phyloP scores from a whole-genome alignment of 2,113 vertebrate genomes.

The Gadus chalcogrammus region DNA sequence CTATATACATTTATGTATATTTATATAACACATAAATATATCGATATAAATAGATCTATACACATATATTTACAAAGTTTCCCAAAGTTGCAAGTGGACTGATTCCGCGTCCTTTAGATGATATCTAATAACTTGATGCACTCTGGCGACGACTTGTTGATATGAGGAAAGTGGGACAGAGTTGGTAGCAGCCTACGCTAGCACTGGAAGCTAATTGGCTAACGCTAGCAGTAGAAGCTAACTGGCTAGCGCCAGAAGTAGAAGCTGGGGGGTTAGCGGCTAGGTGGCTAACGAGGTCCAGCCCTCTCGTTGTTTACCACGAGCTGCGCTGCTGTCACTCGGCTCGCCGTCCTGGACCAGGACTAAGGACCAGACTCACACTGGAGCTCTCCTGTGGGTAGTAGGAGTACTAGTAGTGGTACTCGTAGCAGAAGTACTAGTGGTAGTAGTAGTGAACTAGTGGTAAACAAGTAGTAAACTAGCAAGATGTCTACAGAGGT shows the following conservation, averaged over 20 bases:
- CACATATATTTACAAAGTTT: slow-evolving; percentile 35
- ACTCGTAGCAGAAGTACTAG: no score
- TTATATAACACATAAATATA: background rate
- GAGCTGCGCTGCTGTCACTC: slow-evolving; percentile 41
- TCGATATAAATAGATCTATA: background rate
- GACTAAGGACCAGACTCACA: slow-evolving; percentile 41
- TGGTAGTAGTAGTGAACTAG: no score
- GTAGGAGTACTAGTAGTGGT: no score
- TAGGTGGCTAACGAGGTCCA: slow-evolving; percentile 62
- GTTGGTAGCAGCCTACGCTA: slow-evolving; percentile 55
- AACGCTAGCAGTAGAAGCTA: slow-evolving; percentile 20
- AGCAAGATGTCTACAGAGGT: slow-evolving; percentile 74
- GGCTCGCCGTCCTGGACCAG: slow-evolving; percentile 25
- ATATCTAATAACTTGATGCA: background rate
- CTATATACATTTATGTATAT: background rate
- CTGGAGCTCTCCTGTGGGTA: slow-evolving; percentile 50
- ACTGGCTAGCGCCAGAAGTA: slow-evolving; percentile 59
- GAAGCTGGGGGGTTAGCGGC: slow-evolving; percentile 36
- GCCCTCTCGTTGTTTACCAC: slow-evolving; percentile 52
- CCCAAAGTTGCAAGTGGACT: slow-evolving; percentile 26
- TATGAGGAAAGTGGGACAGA: slow-evolving; percentile 12
- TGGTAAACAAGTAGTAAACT: slow-evolving; percentile 40
- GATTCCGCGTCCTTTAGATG: background rate
- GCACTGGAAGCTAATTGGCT: slow-evolving; percentile 47
- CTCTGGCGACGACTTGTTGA: slow-evolving; percentile 9